These are phyloP conservation scores for Dolichoris vasculosae DNA, from an alignment of 1,140 invertebrate genomes.

Conservation along the genomic window DNA sequence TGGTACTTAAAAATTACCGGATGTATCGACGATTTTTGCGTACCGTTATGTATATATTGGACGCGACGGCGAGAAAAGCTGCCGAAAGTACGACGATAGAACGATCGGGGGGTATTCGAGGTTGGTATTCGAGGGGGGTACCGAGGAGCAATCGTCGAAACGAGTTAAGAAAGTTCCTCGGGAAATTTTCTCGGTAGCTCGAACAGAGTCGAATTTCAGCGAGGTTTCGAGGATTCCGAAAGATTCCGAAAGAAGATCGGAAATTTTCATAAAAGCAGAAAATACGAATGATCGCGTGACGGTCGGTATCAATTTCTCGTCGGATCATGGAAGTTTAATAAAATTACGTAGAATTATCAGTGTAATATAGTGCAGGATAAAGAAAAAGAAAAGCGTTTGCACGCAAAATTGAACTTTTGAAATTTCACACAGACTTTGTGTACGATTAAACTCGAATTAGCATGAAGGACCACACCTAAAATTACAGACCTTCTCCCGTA, in stretches of 20 bases:
- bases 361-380: background rate
- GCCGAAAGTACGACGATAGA: too few species aligned
- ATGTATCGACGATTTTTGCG: too few species aligned
- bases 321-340: conserved; percentile 5
- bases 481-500: conserved; percentile 25
- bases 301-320: background rate
- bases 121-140: too few species aligned
- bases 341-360: conserved; percentile 16
- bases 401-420: conserved; percentile 11
- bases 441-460: conserved; percentile 23
- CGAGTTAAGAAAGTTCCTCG: background rate
- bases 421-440: conserved; percentile 17
- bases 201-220: background rate
- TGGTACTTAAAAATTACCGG: too few species aligned
- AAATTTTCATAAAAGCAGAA: background rate
- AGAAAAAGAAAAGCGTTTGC: conserved; percentile 16
- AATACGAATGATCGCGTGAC: conserved; percentile 15
- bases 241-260: background rate
- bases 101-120: too few species aligned
- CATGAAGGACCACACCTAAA: conserved; percentile 16
- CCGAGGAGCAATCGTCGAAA: too few species aligned
- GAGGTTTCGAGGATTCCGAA: too few species aligned
- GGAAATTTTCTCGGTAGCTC: background rate
- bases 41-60: too few species aligned
- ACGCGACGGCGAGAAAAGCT: too few species aligned